These are phyloP conservation scores for Phocides pigmalion DNA, from an alignment of 1,140 invertebrate genomes.

Conservation along the genomic window DNA sequence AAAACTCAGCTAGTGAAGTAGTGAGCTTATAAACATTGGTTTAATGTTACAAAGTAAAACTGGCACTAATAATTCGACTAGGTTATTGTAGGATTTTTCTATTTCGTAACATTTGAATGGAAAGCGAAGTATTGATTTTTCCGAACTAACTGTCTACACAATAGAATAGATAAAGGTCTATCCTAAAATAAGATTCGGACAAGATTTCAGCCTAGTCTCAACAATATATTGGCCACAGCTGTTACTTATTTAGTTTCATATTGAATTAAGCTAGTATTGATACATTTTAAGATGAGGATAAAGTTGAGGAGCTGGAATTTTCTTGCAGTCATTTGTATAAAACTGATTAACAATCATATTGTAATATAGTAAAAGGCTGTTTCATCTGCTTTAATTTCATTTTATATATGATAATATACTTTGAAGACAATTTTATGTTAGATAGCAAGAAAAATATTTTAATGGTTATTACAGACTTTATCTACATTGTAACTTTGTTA, in stretches of 20 bases:
- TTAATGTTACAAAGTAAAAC: neutral
- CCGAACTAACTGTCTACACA: conserved; percentile 57
- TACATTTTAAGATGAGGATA: no score
- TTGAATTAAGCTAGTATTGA: neutral
- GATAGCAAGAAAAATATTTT: no score
- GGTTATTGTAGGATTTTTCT: conserved; percentile 24
- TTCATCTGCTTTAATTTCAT: no score
- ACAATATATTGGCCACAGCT: neutral
- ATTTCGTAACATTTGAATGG: conserved; percentile 48
- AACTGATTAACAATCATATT: no score
- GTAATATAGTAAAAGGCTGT: no score
- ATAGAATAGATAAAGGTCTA: conserved; percentile 38
- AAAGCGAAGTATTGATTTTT: conserved; percentile 78
- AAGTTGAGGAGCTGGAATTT: no score
- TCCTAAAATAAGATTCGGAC: neutral
- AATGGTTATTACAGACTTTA: no score
- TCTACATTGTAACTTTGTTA: no score
- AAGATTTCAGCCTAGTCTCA: neutral
- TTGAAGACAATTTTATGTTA: no score
- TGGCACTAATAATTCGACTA: neutral
- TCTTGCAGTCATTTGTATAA: no score
- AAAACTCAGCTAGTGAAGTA: neutral
- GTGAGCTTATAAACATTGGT: neutral
- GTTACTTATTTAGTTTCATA: neutral
- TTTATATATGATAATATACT: no score